Percentiles rank a stretch among this genome's conserved stretches.
These are phyloP conservation scores for Eudemis profundana DNA, from an alignment of 2,888 invertebrate species.

Conservation along the genomic window DNA sequence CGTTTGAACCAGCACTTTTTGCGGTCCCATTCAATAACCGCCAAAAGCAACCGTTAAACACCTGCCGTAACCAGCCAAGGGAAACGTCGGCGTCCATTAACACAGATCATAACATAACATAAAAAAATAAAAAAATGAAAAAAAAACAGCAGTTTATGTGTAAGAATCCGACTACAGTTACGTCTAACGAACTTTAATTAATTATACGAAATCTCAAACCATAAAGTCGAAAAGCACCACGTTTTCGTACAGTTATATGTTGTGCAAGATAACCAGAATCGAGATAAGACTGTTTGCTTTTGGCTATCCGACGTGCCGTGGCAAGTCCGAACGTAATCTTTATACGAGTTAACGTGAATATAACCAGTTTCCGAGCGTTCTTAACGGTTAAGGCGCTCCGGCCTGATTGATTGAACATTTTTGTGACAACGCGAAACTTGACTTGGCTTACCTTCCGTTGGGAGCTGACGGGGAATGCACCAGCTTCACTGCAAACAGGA, in stretches of 20 bases:
- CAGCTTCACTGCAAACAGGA: conserved; percentile 96
- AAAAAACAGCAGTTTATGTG: background rate
- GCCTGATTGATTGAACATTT: conserved; percentile 51
- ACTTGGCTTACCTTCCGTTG: conserved; percentile 86
- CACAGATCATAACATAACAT: background rate
- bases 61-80: conserved; percentile 60
- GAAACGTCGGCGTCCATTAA: background rate
- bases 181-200: conserved; percentile 47
- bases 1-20: conserved; percentile 73
- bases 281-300: conserved; percentile 69
- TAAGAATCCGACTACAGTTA: conserved; percentile 47
- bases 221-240: conserved; percentile 47
- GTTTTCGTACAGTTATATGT: conserved; percentile 73
- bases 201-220: conserved; percentile 43
- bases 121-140: conserved; percentile 20
- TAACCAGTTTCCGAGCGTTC: conserved; percentile 69
- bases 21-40: conserved; percentile 77
- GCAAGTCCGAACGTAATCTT: conserved; percentile 59
- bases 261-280: conserved; percentile 73
- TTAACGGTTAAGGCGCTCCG: conserved; percentile 63
- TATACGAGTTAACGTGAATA: conserved; percentile 53
- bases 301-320: conserved; percentile 52
- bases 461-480: conserved; percentile 94
- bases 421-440: conserved; percentile 30
- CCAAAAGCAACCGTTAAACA: conserved; percentile 76